Base-by-base conservation (phyloP, 2,888 invertebrate genomes). In the Microctonus aethiopoides region DNA sequence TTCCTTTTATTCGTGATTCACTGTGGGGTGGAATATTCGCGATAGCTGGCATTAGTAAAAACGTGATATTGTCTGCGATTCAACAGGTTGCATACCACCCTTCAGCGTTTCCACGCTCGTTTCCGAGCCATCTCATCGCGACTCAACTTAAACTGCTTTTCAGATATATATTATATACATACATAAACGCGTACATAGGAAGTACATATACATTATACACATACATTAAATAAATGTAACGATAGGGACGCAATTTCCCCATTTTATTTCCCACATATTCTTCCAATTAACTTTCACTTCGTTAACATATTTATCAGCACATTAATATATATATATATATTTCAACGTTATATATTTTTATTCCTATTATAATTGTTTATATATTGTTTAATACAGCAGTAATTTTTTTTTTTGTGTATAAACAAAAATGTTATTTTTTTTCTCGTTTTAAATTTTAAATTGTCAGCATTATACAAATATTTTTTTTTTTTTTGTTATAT, bases 51-150 rank as follows among this genome's bases (percentile, higher is more conserved):
- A 83, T 84, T 84, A 84, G 84, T 84, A 85, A 84, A 84, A 84
- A 85, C 83, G 84, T 81, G 83, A 85, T 84, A 85, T 84, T 84
- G 84, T 83, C 82, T 80, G 83, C n/a, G n/a, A 80, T 82, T 84
- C 84, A 85, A 84, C 84, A 84, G 84, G 84, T 84, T 85, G 84
- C 78, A 77, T 74, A 74, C 71, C 68, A 70, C 75, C 72, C 74
- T 73, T 74, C 72, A 36, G 41, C 57, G 68, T 68, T 46, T 72
- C 71, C 68, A 61, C 68, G 46, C 62, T 62, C 34, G 29, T 68
- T 71, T 67, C 60, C 57, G 66, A 39, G 39, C 24, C 54, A 26
- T 32, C 39, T 39, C 39, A 13, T 39, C 39, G 39, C n/a, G n/a
- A n/a, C n/a, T n/a, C n/a, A n/a, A n/a, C n/a, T n/a, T n/a, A n/a